Base-by-base conservation (phyloP, 2,113 vertebrate genomes). In the Camelus bactrianus region DNA sequence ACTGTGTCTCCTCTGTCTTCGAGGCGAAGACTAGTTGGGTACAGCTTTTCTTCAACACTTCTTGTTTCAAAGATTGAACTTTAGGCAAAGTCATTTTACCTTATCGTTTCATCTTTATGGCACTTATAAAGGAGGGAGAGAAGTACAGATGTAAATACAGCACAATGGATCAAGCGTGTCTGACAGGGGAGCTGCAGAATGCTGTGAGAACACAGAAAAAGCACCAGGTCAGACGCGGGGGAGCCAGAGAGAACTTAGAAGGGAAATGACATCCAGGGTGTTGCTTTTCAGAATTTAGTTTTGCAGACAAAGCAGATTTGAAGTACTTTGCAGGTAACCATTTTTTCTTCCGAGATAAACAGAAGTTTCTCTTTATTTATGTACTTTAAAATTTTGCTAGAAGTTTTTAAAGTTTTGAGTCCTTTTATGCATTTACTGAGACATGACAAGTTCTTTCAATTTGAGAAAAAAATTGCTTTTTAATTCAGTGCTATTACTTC, bases 61-160 rank as follows among this genome's bases (percentile, higher is more conserved):
- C 85, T 89, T 91, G 48, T 72, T 94, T 92, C 48, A 30, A 88
- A 91, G 65, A 81, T 14, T 82, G 73, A 91, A 77, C 8, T 72
- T 76, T 26, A 80, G 28, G 52, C 24, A 87, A 67, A 35, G 17
- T 26, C 46, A 84, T 88, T 69, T 54, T 14, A 80, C 9, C 64
- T 72, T 52, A 70, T 28, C 9, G 8, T 60, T 56, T 90, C 56
- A 62, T 89, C 87, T 73, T 54, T 82, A 76, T 4, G 77, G 11
- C 42, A 72, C 30, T 80, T 77, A 60, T 52, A 73, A 13, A 22
- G 30, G 54, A 83, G 19, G 38, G 11, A 85, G 28, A 95, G 20
- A 83, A 89, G 42, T 64, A 67, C 80, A 72, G n/a, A 32, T 7
- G 7, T 32, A 72, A 76, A 67, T 30, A 38, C 24, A 54, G n/a